A percentile compares a stretch with the other conserved stretches of the same genome.
phyloP scores from a whole-genome alignment of 1,140 invertebrate species.

The Cephus cinctus region DNA sequence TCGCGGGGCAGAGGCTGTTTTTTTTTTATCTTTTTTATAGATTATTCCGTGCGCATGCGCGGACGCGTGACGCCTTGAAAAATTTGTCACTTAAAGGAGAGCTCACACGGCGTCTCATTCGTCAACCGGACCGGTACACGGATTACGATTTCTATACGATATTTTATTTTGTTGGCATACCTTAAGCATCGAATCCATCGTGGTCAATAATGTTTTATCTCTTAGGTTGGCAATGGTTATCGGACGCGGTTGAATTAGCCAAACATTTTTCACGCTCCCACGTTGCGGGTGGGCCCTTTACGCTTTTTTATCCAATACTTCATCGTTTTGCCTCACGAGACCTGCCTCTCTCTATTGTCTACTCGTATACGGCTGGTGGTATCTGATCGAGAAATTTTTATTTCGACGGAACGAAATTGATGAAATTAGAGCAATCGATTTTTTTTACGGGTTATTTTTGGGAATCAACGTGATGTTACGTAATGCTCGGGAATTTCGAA shows the following conservation, averaged over 20 bases:
- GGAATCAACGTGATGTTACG: no score
- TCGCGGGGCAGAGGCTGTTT: no score
- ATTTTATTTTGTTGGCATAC: neutral
- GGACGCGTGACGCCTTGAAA: no score
- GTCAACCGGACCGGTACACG: neutral
- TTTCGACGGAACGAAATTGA: constrained; percentile 14
- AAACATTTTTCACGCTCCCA: no score
- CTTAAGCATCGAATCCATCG: no score
- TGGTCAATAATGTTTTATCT: no score
- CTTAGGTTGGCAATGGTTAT: neutral
- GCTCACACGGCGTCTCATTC: neutral
- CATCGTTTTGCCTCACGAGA: constrained; percentile 18
- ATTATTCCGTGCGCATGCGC: no score
- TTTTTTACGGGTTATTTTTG: no score
- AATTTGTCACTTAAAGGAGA: neutral
- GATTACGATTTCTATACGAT: neutral
- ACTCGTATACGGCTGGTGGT: neutral
- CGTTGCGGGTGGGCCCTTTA: constrained; percentile 9
- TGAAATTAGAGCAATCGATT: no score
- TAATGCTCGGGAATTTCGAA: no score
- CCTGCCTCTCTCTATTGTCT: constrained; percentile 13
- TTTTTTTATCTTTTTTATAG: no score
- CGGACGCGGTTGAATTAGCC: neutral
- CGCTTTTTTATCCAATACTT: constrained; percentile 13
- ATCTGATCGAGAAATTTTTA: constrained; percentile 23